Base-by-base conservation (phyloP, 1,140 invertebrate genomes). In the Atta colombica region DNA sequence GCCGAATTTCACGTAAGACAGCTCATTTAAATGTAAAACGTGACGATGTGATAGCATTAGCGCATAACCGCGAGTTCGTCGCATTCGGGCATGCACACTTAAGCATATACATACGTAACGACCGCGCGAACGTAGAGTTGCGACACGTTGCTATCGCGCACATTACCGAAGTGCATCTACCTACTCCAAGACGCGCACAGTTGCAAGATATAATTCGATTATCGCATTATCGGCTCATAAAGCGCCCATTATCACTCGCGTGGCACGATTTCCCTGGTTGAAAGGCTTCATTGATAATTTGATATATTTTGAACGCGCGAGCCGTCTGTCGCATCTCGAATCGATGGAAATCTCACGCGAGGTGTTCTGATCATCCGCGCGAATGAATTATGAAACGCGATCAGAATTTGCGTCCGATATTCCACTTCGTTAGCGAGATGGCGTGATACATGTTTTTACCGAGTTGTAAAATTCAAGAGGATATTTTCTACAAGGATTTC, bases 271-370 rank as follows among this genome's bases (percentile, higher is more conserved):
- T 75, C 60, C 55, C 58, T 14, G 18, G 69, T 14, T 84, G 80
- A 75, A 84, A 84, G 69, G 69, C 31, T 45, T 49, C 69, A 75
- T 84, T 84, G 69, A 84, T 84, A 84, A 84, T 84, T 75, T 84
- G 69, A 84, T 84, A 84, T 61, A 84, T 84, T 63, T 84, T 58
- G 58, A 51, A 31, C 68, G 55, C 55, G 66, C n/a, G 77, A 53
- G 77, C 49, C 68, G 80, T 75, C 80, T 84, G 69, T 75, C 69
- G 68, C 35, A 28, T 61, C 55, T 61, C n/a, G 58, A 71, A 71
- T 69, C 69, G 55, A 75, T 75, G 58, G 39, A 84, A 75, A 84
- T 84, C 80, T 74, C 35, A 53, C 21, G 39, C 60, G 75, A 21
- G 49, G 49, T 45, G 80, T 74, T 51, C 49, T 45, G 45, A 82